phyloP scores from a whole-genome alignment of 2,113 vertebrate genomes.

The Chlorocebus sabaeus region DNA sequence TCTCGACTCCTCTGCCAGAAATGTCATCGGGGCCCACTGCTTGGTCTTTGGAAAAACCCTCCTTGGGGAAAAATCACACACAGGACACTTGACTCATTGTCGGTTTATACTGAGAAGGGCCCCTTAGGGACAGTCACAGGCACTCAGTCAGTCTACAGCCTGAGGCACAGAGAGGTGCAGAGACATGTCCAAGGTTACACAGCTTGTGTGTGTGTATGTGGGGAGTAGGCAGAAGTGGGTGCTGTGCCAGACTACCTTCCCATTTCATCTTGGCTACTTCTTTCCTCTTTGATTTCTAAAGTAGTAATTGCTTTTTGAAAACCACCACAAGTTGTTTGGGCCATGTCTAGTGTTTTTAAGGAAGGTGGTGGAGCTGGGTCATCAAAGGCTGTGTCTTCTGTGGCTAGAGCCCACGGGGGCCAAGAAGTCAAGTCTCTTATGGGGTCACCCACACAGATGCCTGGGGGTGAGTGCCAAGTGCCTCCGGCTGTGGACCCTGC shows the following conservation, averaged over 20 bases:
- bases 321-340: not conserved
- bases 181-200: not conserved
- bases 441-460: not conserved
- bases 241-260: not conserved
- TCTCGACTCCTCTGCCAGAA: not conserved
- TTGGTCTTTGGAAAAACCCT: conserved; percentile 5
- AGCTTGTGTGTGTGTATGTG: not conserved
- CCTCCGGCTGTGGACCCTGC: not conserved
- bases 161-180: not conserved
- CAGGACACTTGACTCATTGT: not conserved
- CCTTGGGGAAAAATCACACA: not conserved
- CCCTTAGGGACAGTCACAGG: not conserved
- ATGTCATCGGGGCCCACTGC: not conserved
- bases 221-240: too few relatives aligned
- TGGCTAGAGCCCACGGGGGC: not conserved
- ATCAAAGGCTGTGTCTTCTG: fast-evolving
- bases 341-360: fast-evolving
- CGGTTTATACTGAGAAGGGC: not conserved
- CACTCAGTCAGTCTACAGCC: not conserved
- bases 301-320: not conserved
- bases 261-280: not conserved
- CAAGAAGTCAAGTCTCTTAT: not conserved
- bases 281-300: not conserved
- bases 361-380: not conserved
- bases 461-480: too few relatives aligned